phyloP scores from a whole-genome alignment of 2,797 vertebrate species.

The Glyptemys insculpta region DNA sequence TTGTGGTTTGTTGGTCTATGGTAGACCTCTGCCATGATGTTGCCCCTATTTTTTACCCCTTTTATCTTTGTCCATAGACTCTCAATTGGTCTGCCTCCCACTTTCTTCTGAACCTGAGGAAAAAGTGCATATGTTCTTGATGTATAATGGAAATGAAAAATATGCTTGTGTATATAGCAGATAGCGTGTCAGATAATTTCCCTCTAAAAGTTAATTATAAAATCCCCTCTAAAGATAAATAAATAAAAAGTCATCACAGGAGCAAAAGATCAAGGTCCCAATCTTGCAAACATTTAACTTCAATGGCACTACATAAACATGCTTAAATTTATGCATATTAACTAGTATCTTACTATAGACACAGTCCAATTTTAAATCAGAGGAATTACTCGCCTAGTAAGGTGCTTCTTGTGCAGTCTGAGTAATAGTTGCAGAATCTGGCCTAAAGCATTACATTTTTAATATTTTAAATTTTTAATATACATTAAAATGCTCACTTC shows the following conservation, averaged over 20 bases:
- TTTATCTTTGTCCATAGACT: background rate
- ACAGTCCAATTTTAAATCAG: background rate
- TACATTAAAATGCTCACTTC: background rate
- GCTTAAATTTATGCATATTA: background rate
- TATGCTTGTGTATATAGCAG: background rate
- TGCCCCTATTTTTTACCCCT: background rate
- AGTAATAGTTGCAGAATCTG: background rate
- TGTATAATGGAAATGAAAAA: background rate
- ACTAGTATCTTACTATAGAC: background rate
- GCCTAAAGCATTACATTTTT: background rate
- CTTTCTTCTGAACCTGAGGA: background rate
- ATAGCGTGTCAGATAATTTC: background rate
- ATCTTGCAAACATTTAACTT: background rate
- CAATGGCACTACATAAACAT: background rate
- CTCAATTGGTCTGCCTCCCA: background rate
- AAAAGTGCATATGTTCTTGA: background rate
- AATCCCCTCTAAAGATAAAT: background rate
- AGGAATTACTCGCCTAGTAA: background rate
- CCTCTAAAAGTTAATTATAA: background rate
- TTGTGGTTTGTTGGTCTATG: background rate
- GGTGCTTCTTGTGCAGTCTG: background rate
- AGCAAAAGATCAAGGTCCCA: background rate
- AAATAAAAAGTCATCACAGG: background rate
- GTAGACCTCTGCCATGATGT: background rate
- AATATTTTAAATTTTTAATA: background rate